Conservation (phyloP, 2,113 vertebrate genomes). For the Chelonoidis abingdonii region DNA sequence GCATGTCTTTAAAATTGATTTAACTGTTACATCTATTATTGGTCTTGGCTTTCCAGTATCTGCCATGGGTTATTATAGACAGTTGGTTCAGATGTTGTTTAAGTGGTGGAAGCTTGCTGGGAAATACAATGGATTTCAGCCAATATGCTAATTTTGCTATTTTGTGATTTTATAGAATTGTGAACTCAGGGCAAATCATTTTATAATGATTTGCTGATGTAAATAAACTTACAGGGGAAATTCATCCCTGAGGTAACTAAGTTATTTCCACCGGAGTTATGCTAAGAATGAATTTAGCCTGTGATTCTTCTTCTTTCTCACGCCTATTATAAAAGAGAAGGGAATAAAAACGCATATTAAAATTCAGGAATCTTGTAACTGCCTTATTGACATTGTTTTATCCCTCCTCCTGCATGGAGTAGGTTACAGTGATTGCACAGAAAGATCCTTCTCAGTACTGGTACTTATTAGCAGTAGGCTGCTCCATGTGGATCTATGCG, state of each 20-base stretch:
- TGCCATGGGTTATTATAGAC: slow-evolving; percentile 74
- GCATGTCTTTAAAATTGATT: slow-evolving; percentile 71
- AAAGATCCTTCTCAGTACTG: slow-evolving; percentile 14
- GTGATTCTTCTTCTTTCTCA: neutral
- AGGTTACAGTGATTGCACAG: neutral
- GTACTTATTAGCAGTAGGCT: neutral
- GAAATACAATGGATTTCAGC: slow-evolving; percentile 75
- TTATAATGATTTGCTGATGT: slow-evolving; percentile 41
- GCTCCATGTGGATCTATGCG: slow-evolving; percentile 41
- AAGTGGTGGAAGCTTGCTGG: slow-evolving; percentile 76
- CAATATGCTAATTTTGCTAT: slow-evolving; percentile 75
- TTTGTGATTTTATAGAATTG: slow-evolving; percentile 66
- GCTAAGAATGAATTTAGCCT: neutral
- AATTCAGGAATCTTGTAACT: neutral
- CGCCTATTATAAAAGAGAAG: neutral
- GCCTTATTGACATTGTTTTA: neutral
- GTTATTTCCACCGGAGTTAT: neutral
- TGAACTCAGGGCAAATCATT: slow-evolving; percentile 65
- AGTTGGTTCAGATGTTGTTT: slow-evolving; percentile 71
- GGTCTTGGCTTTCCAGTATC: slow-evolving; percentile 61
- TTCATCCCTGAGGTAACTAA: neutral
- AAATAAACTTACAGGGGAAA: slow-evolving; percentile 39
- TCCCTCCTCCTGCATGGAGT: neutral
- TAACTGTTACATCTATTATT: slow-evolving; percentile 53
- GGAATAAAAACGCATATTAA: neutral